These are phyloP conservation scores for Bombus sylvicola DNA, from an alignment of 1,140 invertebrate species.

Conservation along the genomic window DNA sequence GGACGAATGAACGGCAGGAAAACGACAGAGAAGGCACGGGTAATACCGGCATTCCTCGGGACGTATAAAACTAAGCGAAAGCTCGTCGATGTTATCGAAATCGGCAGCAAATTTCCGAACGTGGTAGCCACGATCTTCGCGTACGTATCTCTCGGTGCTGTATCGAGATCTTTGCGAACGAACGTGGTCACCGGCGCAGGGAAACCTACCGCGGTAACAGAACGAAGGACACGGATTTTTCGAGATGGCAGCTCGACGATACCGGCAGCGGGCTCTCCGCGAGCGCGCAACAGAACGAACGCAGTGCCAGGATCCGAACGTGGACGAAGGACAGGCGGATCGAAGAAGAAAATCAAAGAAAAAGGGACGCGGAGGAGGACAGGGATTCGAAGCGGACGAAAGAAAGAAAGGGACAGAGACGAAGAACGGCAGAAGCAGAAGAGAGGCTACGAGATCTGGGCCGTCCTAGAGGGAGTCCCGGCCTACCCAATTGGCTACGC, in stretches of 20 bases:
- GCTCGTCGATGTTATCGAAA: slow-evolving; percentile 59
- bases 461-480: slow-evolving; percentile 70
- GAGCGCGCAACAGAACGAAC: background rate
- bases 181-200: slow-evolving; percentile 28
- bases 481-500: slow-evolving; percentile 78
- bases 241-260: slow-evolving; percentile 60
- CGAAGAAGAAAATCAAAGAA: slow-evolving; percentile 30
- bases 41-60: background rate
- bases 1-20: background rate
- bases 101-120: slow-evolving; percentile 59
- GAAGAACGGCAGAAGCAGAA: slow-evolving; percentile 46
- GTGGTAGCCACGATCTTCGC: slow-evolving; percentile 50
- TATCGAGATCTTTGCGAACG: slow-evolving; percentile 43
- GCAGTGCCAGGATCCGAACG: background rate
- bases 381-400: background rate
- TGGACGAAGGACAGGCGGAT: slow-evolving; percentile 18
- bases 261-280: slow-evolving; percentile 31
- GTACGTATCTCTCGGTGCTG: slow-evolving; percentile 44
- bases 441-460: slow-evolving; percentile 73
- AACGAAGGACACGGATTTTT: slow-evolving; percentile 65
- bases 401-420: background rate
- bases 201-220: slow-evolving; percentile 54
- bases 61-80: slow-evolving; percentile 35
- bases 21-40: background rate
- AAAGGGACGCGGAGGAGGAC: background rate